Base-by-base conservation (phyloP, 1,140 invertebrate species). In the Leptinotarsa texana region DNA sequence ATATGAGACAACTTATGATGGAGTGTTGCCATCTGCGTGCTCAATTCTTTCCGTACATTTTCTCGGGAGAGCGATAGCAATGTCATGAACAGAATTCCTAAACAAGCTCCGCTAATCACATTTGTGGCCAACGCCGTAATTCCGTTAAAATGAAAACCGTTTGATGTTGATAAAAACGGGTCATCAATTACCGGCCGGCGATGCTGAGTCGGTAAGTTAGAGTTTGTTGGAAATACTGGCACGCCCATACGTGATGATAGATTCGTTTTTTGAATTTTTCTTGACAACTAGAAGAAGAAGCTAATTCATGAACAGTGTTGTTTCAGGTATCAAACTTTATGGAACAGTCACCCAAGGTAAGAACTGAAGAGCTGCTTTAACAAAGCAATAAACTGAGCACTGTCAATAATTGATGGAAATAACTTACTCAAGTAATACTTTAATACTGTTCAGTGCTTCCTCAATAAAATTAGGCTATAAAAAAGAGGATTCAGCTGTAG, bases 1-100 rank as follows among this genome's bases (percentile, higher is more conserved):
- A 57, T n/a, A 57, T 57, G 51, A 57, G 51, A 57, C 51, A 57
- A 57, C 51, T 57, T 57, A 57, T 57, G 51, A 57, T 57, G 51
- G 51, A 57, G 51, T 57, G 13, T 57, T 57, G 51, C 51, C 51
- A 57, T 57, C 51, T 57, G 51, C 15, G 51, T 57, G 51, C 51
- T n/a, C 51, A 15, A 18, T 57, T 57, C 51, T 18, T 18, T 57
- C 3, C 51, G 51, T 57, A 57, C 51, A 5, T 17, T 57, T 57
- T 18, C 51, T 57, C 51, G 51, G 51, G 51, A 57, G 51, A 57
- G 51, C 51, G 51, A 57, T 57, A 57, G 51, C 51, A 57, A 57
- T 57, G 51, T 57, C 51, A 57, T 57, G 51, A 57, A 57, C 51
- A 57, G 51, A 57, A 57, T 57, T 57, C 51, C 51, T 57, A 57